These are phyloP conservation scores for Tetragnatha montana DNA, from an alignment of 2,888 invertebrate genomes.

Conservation along the genomic window DNA sequence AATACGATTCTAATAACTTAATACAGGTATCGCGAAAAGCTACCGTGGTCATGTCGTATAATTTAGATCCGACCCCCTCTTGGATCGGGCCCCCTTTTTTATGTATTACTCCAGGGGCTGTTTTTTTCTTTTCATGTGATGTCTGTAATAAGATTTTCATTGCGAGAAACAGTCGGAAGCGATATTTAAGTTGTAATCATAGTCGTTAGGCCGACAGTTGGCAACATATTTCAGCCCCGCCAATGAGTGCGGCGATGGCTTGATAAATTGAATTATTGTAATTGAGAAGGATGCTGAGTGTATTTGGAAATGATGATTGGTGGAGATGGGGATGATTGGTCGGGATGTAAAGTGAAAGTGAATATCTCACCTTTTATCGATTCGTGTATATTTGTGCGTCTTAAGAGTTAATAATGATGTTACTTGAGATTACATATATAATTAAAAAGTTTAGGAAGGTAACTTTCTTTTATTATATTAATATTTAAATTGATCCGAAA, in stretches of 20 bases:
- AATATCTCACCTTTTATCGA: too few relatives aligned
- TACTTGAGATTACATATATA: too few relatives aligned
- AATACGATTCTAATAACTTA: slow-evolving; percentile 70
- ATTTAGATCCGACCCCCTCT: slow-evolving; percentile 50
- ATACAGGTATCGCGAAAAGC: slow-evolving; percentile 55
- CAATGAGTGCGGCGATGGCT: slow-evolving; percentile 20
- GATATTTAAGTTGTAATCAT: slow-evolving; percentile 65
- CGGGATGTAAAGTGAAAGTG: background rate
- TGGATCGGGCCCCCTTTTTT: slow-evolving; percentile 20
- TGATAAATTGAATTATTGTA: slow-evolving; percentile 68
- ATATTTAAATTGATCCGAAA: too few relatives aligned
- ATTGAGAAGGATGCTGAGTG: slow-evolving; percentile 36
- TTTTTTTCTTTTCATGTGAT: slow-evolving; percentile 14
- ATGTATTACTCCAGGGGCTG: slow-evolving; percentile 12
- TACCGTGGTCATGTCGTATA: slow-evolving; percentile 39
- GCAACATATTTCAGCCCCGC: slow-evolving; percentile 45
- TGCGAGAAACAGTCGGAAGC: slow-evolving; percentile 59
- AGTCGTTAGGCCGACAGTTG: slow-evolving; percentile 58
- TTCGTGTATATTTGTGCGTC: too few relatives aligned
- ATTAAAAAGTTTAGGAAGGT: too few relatives aligned
- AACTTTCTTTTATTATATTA: too few relatives aligned
- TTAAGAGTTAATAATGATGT: too few relatives aligned
- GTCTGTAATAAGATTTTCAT: slow-evolving; percentile 64
- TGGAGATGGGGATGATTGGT: background rate
- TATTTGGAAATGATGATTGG: background rate